Conservation (phyloP, 2,113 vertebrate species). For the Rallus limicola region DNA sequence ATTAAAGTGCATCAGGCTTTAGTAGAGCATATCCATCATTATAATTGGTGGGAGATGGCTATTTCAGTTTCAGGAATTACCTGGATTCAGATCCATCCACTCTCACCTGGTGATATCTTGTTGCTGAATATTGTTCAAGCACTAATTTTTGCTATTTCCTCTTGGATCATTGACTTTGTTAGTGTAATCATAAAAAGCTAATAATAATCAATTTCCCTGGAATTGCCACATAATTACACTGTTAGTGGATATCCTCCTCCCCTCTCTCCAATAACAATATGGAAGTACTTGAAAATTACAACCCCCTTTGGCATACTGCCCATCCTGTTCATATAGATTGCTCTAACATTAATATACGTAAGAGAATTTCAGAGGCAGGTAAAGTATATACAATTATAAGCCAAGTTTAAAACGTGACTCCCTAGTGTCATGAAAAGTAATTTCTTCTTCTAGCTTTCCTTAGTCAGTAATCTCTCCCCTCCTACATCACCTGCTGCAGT, state of each 20-base stretch:
- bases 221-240: conserved; percentile 48
- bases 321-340: neutral
- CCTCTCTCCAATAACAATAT: neutral
- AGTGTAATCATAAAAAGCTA: conserved; percentile 58
- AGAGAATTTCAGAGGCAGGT: conserved; percentile 47
- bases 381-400: neutral
- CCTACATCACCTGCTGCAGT: neutral
- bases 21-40: conserved; percentile 57
- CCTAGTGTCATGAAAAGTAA: neutral
- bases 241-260: conserved; percentile 33
- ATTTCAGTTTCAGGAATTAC: conserved; percentile 38
- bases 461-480: neutral
- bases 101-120: conserved; percentile 51
- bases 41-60: conserved; percentile 57
- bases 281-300: neutral
- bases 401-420: conserved; percentile 31
- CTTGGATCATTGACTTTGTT: conserved; percentile 66
- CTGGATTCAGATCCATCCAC: neutral
- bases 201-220: conserved; percentile 51
- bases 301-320: neutral
- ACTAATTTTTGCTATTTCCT: conserved; percentile 49
- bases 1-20: conserved; percentile 13
- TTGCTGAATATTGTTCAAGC: conserved; percentile 51
- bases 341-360: neutral
- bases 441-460: conserved; percentile 26